phyloP scores from a whole-genome alignment of 2,888 invertebrate genomes.

The Pollenia angustigena region DNA sequence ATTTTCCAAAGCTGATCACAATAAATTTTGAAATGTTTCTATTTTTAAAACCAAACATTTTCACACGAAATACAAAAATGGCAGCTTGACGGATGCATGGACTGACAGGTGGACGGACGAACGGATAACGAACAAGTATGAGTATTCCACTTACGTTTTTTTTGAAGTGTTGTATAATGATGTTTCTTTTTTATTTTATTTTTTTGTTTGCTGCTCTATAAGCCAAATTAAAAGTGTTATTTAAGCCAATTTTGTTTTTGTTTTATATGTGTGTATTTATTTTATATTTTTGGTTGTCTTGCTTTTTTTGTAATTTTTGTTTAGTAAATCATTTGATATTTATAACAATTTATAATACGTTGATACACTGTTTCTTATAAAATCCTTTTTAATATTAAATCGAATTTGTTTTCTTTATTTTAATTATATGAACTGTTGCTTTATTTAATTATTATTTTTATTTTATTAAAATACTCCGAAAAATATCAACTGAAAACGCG shows the following conservation, averaged over 20 bases:
- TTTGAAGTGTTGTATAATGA: conserved; percentile 64
- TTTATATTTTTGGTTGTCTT: conserved; percentile 24
- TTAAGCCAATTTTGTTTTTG: conserved; percentile 44
- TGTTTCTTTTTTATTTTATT: conserved; percentile 26
- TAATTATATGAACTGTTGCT: conserved; percentile 55
- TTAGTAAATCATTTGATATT: conserved; percentile 57
- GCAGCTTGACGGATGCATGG: conserved; percentile 46
- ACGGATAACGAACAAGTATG: conserved; percentile 44
- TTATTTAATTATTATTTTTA: conserved; percentile 47
- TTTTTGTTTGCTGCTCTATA: conserved; percentile 21
- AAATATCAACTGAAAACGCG: conserved; percentile 40
- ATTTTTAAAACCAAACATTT: conserved; percentile 60
- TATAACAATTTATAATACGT: conserved; percentile 59
- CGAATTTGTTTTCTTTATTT: conserved; percentile 36
- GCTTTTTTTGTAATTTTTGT: conserved; percentile 17
- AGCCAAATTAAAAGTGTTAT: conserved; percentile 59
- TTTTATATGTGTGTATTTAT: conserved; percentile 17
- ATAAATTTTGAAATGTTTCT: conserved; percentile 61
- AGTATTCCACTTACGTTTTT: conserved; percentile 58
- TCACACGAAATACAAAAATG: conserved; percentile 62
- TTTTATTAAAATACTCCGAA: conserved; percentile 7
- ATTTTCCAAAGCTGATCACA: conserved; percentile 39
- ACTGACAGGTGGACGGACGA: conserved; percentile 17
- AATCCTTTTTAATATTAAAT: conserved; percentile 28
- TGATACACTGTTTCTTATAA: conserved; percentile 23